These are phyloP conservation scores for Dromiciops gliroides DNA, from an alignment of 2,113 vertebrate genomes.

Conservation along the genomic window DNA sequence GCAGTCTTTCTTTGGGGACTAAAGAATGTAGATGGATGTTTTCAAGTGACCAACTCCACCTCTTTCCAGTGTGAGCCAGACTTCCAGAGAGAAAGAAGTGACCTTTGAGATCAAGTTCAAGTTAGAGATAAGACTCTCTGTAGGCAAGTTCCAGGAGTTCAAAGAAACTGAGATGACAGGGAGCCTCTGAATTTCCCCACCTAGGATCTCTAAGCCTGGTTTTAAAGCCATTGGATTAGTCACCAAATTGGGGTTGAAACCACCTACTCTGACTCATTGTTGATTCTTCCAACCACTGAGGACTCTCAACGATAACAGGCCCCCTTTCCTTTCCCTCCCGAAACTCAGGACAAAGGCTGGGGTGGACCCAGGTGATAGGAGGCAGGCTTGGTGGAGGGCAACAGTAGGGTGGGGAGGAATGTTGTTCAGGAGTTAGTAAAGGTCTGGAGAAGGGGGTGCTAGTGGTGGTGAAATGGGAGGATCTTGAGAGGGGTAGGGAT, in stretches of 20 bases:
- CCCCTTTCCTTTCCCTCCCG: slow-evolving; percentile 20
- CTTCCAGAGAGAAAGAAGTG: not conserved
- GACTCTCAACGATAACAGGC: not conserved
- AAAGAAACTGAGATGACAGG: not conserved
- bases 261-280: not conserved
- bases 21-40: not conserved
- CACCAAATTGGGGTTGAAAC: not conserved
- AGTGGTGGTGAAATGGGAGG: not conserved
- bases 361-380: not conserved
- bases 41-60: not conserved
- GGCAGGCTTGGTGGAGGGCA: not conserved
- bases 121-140: not conserved
- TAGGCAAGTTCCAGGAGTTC: not conserved
- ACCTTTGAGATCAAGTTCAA: not conserved
- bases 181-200: not conserved
- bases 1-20: not conserved
- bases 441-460: not conserved
- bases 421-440: not conserved
- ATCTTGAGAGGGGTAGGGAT: not conserved
- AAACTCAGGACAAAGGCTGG: not conserved
- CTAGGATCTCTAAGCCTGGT: not conserved
- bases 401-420: not conserved
- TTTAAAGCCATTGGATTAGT: not conserved
- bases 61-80: not conserved
- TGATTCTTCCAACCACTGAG: not conserved